A percentile compares a stretch with the other conserved stretches of the same genome.
These are phyloP conservation scores for Eolophus roseicapilla DNA, from an alignment of 2,113 vertebrate genomes.

Conservation along the genomic window DNA sequence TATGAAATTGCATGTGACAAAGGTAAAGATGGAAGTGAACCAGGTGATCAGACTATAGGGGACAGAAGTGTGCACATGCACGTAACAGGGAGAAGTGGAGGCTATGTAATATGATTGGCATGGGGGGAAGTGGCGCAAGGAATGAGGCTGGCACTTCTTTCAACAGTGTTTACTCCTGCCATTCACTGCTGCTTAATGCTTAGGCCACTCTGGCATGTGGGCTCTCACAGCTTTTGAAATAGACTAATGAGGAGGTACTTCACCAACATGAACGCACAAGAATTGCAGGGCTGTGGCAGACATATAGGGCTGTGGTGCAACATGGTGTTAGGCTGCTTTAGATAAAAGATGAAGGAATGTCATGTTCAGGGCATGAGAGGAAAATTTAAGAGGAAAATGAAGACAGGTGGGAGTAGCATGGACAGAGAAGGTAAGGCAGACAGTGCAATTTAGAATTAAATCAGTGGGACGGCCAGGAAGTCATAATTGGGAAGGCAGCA, in stretches of 20 bases:
- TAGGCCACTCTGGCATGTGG: rapidly evolving
- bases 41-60: background rate
- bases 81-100: background rate
- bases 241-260: background rate
- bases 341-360: background rate
- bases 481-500: background rate
- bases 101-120: background rate
- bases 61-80: background rate
- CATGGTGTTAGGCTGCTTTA: background rate
- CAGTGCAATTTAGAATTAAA: background rate
- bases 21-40: background rate
- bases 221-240: background rate
- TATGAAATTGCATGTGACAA: background rate
- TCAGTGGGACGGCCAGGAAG: background rate
- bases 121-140: background rate
- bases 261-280: rapidly evolving
- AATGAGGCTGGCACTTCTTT: background rate
- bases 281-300: background rate
- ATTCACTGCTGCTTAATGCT: background rate
- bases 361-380: background rate
- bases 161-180: background rate
- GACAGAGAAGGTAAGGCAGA: background rate
- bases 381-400: background rate
- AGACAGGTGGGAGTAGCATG: background rate
- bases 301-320: background rate